Percentiles rank a stretch among this genome's conserved stretches.
phyloP scores from a whole-genome alignment of 1,140 invertebrate species.

The Aricia agestis region DNA sequence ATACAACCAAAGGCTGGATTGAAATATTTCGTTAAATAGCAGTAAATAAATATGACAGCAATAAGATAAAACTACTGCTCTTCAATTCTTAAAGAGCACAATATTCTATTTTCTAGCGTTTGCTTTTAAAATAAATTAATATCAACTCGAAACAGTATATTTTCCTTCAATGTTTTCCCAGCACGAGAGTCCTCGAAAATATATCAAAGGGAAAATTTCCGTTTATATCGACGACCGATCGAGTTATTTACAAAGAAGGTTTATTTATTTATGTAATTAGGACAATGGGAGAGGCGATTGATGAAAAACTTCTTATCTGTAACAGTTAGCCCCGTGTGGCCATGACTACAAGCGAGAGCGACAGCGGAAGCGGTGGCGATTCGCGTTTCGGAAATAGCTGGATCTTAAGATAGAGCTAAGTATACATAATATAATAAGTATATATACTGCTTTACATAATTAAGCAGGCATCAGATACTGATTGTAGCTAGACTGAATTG shows the following conservation, averaged over 20 bases:
- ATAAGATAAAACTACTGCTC: too few species aligned
- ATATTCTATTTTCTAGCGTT: not conserved
- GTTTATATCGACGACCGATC: slow-evolving; percentile 1
- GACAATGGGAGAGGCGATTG: slow-evolving; percentile 8
- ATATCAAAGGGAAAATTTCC: not conserved
- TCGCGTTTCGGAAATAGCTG: not conserved
- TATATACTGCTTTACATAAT: too few species aligned
- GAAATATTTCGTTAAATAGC: too few species aligned
- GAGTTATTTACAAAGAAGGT: slow-evolving; percentile 9
- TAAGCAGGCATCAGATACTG: too few species aligned
- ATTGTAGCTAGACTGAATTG: too few species aligned
- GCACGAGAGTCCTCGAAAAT: not conserved
- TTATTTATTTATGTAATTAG: slow-evolving; percentile 15
- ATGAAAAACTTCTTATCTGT: slow-evolving; percentile 10
- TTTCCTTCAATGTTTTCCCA: not conserved
- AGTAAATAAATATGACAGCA: too few species aligned
- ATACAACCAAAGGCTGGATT: too few species aligned
- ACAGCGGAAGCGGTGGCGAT: not conserved
- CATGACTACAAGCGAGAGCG: not conserved
- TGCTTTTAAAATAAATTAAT: not conserved
- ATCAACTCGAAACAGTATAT: not conserved
- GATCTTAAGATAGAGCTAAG: too few species aligned
- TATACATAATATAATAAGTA: too few species aligned
- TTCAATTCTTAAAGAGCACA: not conserved
- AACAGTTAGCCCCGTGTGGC: not conserved